Evolutionary conservation across 2,113 vertebrate species (phyloP).

Genomic region (Leucosticte australis): DNA sequence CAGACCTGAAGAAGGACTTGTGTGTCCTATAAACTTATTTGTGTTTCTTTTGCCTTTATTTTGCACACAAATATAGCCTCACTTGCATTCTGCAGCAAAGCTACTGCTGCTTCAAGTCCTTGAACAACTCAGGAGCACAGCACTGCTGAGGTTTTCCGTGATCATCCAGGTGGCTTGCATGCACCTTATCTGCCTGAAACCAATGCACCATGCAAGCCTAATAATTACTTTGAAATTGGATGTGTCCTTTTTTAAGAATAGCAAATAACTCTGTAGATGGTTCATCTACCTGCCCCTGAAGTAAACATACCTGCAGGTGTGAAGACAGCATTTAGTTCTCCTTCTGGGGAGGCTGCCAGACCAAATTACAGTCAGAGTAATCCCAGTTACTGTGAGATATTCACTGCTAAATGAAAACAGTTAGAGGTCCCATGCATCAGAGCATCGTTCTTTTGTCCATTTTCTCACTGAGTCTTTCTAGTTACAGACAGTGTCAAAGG

Average conservation of each 20-base stretch:
- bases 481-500: background rate
- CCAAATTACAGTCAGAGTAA: background rate
- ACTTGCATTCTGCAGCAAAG: background rate
- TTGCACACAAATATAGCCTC: background rate
- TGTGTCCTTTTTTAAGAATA: background rate
- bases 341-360: background rate
- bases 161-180: background rate
- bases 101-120: background rate
- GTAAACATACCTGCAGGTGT: background rate
- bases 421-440: background rate
- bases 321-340: background rate
- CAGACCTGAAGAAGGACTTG: background rate
- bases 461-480: background rate
- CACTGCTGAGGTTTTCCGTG: background rate
- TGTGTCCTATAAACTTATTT: background rate
- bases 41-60: background rate
- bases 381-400: background rate
- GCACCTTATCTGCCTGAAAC: background rate
- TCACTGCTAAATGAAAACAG: background rate
- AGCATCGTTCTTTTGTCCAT: background rate
- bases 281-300: background rate
- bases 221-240: conserved; percentile 7
- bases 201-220: background rate
- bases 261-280: background rate
- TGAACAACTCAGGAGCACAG: background rate